Evolutionary conservation across 1,140 invertebrate species (phyloP).

Genomic region (Sarcophaga bullata): DNA sequence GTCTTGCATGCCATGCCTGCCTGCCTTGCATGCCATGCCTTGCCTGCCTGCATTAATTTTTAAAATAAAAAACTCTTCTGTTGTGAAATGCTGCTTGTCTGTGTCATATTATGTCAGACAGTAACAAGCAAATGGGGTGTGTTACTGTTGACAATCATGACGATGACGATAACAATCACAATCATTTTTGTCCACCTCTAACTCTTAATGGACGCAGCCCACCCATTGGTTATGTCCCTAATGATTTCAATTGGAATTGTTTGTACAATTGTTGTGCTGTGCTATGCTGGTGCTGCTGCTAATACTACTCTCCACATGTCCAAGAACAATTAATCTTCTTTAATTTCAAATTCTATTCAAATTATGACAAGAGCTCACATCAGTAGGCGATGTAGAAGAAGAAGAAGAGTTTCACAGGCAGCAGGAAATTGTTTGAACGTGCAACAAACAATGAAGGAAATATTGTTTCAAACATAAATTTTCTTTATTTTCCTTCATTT

Average conservation of each 20-base stretch:
- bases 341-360: constrained; percentile 41
- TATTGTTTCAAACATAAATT: not conserved
- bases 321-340: constrained; percentile 35
- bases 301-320: constrained; percentile 22
- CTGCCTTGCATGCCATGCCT: too few species aligned
- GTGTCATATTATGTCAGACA: not conserved
- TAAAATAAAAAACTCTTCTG: not conserved
- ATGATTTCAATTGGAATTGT: too few species aligned
- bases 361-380: constrained; percentile 25
- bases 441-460: not conserved
- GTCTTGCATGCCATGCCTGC: too few species aligned
- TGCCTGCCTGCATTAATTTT: too few species aligned
- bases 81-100: not conserved
- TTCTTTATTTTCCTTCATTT: too few species aligned
- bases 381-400: too few species aligned
- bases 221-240: too few species aligned
- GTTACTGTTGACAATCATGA: not conserved
- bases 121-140: not conserved
- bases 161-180: not conserved
- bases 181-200: not conserved
- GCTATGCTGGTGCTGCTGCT: too few species aligned
- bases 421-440: too few species aligned
- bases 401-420: too few species aligned
- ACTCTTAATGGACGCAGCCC: not conserved
- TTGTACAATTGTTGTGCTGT: too few species aligned